Conservation (phyloP, 2,888 invertebrate species). For the Exephanes ischioxanthus region DNA sequence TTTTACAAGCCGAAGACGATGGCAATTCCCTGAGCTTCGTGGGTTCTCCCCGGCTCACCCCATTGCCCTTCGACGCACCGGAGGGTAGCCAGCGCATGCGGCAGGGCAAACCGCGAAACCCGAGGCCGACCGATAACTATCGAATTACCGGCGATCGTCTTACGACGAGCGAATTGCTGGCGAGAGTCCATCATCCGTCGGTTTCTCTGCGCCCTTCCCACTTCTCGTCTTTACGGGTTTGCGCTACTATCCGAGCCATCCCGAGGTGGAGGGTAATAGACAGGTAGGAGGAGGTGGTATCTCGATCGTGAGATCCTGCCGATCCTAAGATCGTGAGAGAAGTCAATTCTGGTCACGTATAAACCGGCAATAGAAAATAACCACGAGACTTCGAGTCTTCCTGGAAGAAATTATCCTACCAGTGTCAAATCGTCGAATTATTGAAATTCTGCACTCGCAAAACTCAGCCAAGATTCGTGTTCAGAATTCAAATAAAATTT, state of each 20-base stretch:
- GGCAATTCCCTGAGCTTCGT: not conserved
- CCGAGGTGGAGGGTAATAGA: constrained; percentile 27
- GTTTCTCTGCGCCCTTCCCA: constrained; percentile 19
- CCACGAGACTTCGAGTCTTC: not conserved
- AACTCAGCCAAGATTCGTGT: not conserved
- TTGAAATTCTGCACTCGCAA: not conserved
- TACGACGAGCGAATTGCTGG: constrained; percentile 68
- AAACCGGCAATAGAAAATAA: constrained; percentile 25
- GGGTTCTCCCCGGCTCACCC: not conserved
- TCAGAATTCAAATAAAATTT: not conserved
- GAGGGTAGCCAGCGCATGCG: constrained; percentile 35
- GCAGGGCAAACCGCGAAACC: constrained; percentile 72
- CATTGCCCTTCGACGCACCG: constrained; percentile 25
- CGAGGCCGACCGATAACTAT: constrained; percentile 77
- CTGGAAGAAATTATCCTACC: not conserved
- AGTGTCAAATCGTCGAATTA: not conserved
- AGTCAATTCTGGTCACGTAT: constrained; percentile 42
- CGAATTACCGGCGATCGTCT: constrained; percentile 77
- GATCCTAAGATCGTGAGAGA: constrained; percentile 40
- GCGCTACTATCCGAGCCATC: constrained; percentile 13
- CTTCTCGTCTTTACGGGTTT: constrained; percentile 51
- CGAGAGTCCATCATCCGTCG: constrained; percentile 52
- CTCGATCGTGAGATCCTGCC: constrained; percentile 54
- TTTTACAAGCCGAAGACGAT: not conserved
- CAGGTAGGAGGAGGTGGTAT: constrained; percentile 19